Evolutionary conservation across 2,113 vertebrate genomes (phyloP).

Genomic region (zebrafish (Danio rerio)): GRCz12tu NC_133181.1:41535001-41535500

Average conservation of each 20-base stretch:
- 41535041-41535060: slow-evolving; percentile 20
- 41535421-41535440: neutral
- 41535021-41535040: slow-evolving; percentile 2
- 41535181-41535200: slow-evolving; percentile 13
- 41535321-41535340: neutral
- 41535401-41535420: neutral
- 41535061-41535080: slow-evolving; percentile 30
- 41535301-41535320: slow-evolving; percentile 32
- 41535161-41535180: neutral
- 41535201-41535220: slow-evolving; percentile 35
- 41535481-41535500: neutral
- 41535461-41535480: slow-evolving; percentile 21
- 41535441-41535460: neutral
- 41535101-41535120: slow-evolving; percentile 22
- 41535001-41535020: neutral
- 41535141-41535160: neutral
- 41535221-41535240: slow-evolving; percentile 42
- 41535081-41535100: slow-evolving; percentile 33
- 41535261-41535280: slow-evolving; percentile 56
- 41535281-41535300: slow-evolving; percentile 46
- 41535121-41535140: neutral
- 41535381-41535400: neutral
- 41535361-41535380: neutral
- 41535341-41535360: slow-evolving; percentile 5
- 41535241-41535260: slow-evolving; percentile 45